Conservation (phyloP, 1,140 invertebrate genomes). For the Zaprionus inermis region DNA sequence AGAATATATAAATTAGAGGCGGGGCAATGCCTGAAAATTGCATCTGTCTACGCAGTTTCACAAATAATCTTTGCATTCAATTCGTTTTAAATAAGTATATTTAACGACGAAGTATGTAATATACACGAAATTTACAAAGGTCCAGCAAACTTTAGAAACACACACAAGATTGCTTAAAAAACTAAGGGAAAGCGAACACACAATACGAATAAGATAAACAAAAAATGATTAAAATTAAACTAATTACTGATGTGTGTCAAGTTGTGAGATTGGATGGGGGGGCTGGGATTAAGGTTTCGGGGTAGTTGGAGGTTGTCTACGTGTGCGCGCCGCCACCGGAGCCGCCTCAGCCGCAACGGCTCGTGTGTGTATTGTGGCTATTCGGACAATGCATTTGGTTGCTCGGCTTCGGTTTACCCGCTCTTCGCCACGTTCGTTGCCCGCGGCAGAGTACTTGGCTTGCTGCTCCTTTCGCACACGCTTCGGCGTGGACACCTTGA, state of each 20-base stretch:
- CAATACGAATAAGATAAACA: slow-evolving; percentile 14
- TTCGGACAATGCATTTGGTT: background rate
- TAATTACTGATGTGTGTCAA: slow-evolving; percentile 13
- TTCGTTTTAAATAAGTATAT: slow-evolving; percentile 19
- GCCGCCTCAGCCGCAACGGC: background rate
- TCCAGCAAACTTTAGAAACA: slow-evolving; percentile 19
- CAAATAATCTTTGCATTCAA: too few relatives aligned
- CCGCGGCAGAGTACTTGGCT: slow-evolving; percentile 16
- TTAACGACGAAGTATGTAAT: slow-evolving; percentile 24
- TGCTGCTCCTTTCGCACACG: slow-evolving; percentile 35
- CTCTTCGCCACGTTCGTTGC: slow-evolving; percentile 35
- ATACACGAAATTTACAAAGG: slow-evolving; percentile 43
- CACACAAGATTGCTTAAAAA: slow-evolving; percentile 9
- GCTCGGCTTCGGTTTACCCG: background rate
- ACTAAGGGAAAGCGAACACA: slow-evolving; percentile 14
- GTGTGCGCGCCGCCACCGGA: background rate
- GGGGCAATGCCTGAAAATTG: background rate
- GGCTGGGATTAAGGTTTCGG: background rate
- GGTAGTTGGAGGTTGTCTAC: background rate
- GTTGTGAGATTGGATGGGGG: background rate
- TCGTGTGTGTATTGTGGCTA: background rate
- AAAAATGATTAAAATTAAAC: slow-evolving; percentile 10
- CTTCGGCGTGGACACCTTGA: slow-evolving; percentile 59
- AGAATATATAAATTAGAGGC: background rate
- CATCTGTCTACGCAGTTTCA: too few relatives aligned